Percentiles rank a stretch among this genome's conserved stretches.
phyloP scores from a whole-genome alignment of 1,140 invertebrate genomes.

The Drosophila yakuba region DNA sequence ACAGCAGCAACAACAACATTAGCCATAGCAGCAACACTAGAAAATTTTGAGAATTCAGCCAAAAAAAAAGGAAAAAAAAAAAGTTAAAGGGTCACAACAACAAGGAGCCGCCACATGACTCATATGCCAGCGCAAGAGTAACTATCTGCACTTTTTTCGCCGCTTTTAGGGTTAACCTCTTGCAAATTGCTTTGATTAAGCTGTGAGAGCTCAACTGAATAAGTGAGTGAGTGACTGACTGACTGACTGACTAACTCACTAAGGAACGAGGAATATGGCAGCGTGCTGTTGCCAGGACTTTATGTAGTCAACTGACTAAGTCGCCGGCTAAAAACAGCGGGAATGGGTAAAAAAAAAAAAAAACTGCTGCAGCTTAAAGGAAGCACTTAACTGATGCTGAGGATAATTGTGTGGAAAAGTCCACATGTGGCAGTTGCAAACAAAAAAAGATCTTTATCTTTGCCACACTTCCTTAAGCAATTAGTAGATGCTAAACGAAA shows the following conservation, averaged over 20 bases:
- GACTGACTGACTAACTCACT: constrained; percentile 15
- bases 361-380: neutral
- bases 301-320: neutral
- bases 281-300: constrained; percentile 4
- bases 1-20: constrained; percentile 66
- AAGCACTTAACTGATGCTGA: neutral
- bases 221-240: constrained; percentile 32
- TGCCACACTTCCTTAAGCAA: neutral
- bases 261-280: neutral
- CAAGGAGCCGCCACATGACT: constrained; percentile 17
- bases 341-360: too few relatives aligned
- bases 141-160: constrained; percentile 30
- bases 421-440: too few relatives aligned
- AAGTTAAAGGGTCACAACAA: constrained; percentile 4
- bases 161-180: constrained; percentile 43
- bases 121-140: constrained; percentile 27
- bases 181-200: constrained; percentile 69
- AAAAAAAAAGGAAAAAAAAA: constrained; percentile 12
- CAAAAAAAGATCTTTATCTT: too few relatives aligned
- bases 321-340: neutral
- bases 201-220: constrained; percentile 49
- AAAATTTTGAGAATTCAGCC: constrained; percentile 37
- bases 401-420: neutral
- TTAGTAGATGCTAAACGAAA: too few relatives aligned
- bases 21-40: constrained; percentile 29